Evolutionary conservation across 2,113 vertebrate genomes (phyloP), one percentile per base, ranked within the genome.

Genomic region (Erythrolamprus reginae): DNA sequence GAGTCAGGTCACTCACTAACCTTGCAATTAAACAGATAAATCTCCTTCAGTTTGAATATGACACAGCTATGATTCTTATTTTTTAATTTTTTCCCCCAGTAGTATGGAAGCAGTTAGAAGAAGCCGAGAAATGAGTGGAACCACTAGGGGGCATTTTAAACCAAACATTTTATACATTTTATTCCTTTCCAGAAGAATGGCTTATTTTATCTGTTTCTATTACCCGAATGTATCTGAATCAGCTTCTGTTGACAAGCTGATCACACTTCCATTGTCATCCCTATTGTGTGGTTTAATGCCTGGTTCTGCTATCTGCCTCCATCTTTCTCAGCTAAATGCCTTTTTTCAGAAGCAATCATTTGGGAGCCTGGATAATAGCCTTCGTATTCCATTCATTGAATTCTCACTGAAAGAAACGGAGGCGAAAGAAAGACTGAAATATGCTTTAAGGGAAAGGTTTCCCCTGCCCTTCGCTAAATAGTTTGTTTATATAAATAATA

Each of bases 81-180:
- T 52, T 52, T 5, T 0, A n/a, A n/a, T n/a, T 33, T 70, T 70
- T 70, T 7, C 38, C 21, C 6, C 70, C 70, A 42, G 17, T 77
- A 9, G 33, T 21, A 38, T 3, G 17, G 33, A 77, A 42, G 17
- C 17, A 77, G 17, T 21, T 42, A 38, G 33, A 77, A 38, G 70
- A 1, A 0, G 0, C 26, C 0, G 33, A 21, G 48, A 55, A 13
- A 48, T 0, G 0, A 4, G 2, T 0, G 13, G 0, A 0, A 0
- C 93, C 94, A 21, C 89, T 10, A 88, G 94, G 38, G 93, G 94
- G 94, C 88, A 93, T 93, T 51, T 0, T 87, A 90, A 51, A 0
- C 24, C 84, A 86, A 1, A 48, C 0, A n/a, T 50, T 15, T 15
- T 0, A 10, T 4, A 58, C 0, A 10, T 2, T 12, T 10, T n/a